phyloP scores from a whole-genome alignment of 2,113 vertebrate genomes.

The Indri indri region DNA sequence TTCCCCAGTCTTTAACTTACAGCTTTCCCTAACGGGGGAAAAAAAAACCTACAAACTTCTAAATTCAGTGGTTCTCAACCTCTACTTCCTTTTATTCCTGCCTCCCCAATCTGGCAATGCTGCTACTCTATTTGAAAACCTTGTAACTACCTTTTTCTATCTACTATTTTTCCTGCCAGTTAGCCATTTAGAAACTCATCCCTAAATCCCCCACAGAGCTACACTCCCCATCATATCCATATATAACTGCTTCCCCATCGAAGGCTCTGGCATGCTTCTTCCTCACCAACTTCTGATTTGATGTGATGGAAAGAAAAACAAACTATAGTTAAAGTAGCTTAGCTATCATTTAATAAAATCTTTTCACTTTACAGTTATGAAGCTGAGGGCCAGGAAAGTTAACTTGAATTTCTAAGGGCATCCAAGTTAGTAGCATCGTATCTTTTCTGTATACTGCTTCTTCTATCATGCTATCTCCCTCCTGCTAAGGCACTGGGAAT shows the following conservation, averaged over 20 bases:
- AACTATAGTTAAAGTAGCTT: background rate
- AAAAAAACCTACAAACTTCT: background rate
- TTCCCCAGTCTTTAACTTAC: background rate
- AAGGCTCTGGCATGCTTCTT: background rate
- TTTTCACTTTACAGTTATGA: background rate
- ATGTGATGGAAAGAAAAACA: background rate
- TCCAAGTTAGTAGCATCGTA: background rate
- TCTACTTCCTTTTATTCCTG: background rate
- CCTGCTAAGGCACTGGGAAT: background rate
- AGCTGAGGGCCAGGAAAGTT: background rate
- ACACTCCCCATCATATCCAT: background rate
- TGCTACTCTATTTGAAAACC: background rate
- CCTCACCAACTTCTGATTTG: background rate
- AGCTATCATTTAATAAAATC: background rate
- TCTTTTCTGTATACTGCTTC: background rate
- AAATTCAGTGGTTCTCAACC: background rate
- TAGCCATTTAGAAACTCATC: background rate
- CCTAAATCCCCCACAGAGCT: background rate
- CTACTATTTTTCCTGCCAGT: background rate
- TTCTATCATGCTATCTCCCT: background rate
- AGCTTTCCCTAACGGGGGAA: background rate
- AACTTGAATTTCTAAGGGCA: background rate
- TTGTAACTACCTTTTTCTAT: background rate
- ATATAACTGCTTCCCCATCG: background rate
- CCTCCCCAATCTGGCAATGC: background rate